Conservation (phyloP, 2,113 vertebrate genomes). For the Mugil cephalus region DNA sequence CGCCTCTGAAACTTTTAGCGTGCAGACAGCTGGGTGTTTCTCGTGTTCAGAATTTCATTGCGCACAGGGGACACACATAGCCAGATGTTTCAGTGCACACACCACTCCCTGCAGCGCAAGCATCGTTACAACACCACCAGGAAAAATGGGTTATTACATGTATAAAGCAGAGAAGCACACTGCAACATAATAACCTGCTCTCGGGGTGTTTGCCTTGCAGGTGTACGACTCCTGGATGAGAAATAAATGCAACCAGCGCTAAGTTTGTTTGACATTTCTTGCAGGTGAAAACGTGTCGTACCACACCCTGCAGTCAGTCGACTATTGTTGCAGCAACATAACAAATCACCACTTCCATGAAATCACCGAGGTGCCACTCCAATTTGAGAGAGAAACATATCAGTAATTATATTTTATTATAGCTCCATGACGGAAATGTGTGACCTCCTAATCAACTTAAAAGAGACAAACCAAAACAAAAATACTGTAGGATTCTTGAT, state of each 20-base stretch:
- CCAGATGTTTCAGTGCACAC: slow-evolving; percentile 49
- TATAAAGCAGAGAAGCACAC: slow-evolving; percentile 13
- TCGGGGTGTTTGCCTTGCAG: slow-evolving; percentile 23
- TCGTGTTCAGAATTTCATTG: slow-evolving; percentile 23
- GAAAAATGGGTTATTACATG: neutral
- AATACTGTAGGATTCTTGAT: neutral
- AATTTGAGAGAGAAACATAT: slow-evolving; percentile 1
- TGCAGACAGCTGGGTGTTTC: slow-evolving; percentile 3
- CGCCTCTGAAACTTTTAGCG: slow-evolving; percentile 9
- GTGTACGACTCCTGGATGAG: slow-evolving; percentile 26
- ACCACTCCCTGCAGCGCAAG: slow-evolving; percentile 17
- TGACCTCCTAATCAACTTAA: too few relatives aligned
- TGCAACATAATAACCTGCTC: slow-evolving; percentile 38
- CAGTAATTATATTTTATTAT: neutral
- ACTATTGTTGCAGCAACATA: slow-evolving; percentile 48
- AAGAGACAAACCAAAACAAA: neutral
- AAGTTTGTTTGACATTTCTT: slow-evolving; percentile 53
- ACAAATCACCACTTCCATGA: slow-evolving; percentile 39
- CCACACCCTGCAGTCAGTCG: slow-evolving; percentile 58
- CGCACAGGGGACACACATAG: slow-evolving; percentile 13
- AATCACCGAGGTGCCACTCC: slow-evolving; percentile 11
- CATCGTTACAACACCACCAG: slow-evolving; percentile 39
- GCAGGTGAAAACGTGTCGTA: slow-evolving; percentile 74
- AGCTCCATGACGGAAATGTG: neutral
- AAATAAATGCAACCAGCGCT: slow-evolving; percentile 17